Evolutionary conservation across 2,113 vertebrate genomes (phyloP).

Genomic region (Haemorhous mexicanus): DNA sequence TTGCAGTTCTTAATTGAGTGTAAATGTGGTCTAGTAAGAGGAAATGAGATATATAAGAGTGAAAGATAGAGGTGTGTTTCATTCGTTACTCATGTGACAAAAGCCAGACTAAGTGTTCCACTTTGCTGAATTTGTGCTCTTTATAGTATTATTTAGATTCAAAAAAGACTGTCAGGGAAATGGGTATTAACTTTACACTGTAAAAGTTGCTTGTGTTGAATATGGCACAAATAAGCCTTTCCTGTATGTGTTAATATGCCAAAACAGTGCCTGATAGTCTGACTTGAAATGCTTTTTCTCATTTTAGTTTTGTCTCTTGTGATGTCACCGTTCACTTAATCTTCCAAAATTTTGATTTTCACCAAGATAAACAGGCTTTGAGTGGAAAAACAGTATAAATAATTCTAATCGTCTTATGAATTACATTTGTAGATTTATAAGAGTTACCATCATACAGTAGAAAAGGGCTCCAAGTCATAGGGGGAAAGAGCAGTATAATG

Average conservation of each 20-base stretch:
- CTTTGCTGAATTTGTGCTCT: background rate
- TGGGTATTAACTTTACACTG: background rate
- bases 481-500: background rate
- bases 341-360: background rate
- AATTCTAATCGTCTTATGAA: background rate
- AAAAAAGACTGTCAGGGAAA: background rate
- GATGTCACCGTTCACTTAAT: background rate
- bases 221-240: background rate
- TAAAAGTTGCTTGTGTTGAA: background rate
- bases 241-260: background rate
- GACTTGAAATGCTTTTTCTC: background rate
- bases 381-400: background rate
- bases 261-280: background rate
- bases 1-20: background rate
- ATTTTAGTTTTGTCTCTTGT: background rate
- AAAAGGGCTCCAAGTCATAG: background rate
- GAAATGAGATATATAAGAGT: background rate
- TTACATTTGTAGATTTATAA: background rate
- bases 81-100: background rate
- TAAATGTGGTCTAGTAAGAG: background rate
- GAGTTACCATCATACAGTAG: background rate
- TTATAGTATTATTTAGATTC: background rate
- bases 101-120: background rate
- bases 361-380: background rate
- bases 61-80: background rate